Evolutionary conservation across 2,113 vertebrate genomes (phyloP), one percentile per base, ranked within the genome.

Genomic region (Sorex fumeus): DNA sequence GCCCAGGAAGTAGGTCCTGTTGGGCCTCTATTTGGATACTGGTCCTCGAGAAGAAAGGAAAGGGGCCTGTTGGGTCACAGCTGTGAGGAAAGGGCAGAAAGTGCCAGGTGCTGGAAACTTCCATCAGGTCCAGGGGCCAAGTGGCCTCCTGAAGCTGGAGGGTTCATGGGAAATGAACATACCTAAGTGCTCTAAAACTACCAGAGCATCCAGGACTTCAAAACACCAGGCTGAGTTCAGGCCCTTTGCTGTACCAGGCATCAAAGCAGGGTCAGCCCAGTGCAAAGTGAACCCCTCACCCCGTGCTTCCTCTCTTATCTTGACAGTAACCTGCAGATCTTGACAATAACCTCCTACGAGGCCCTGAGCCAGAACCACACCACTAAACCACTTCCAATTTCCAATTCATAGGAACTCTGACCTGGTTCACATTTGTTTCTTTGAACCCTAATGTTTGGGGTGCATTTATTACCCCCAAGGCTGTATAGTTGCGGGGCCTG

Each of bases 321-420:
- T 40, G 40, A 40, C 40, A 40, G 40, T 40, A 40, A 3, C 40
- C 40, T 40, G 3, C 40, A 40, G 40, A 43, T 34, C 57, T 77
- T 75, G 60, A 60, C 45, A 74, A 19, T 2, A 50, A 34, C 53
- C 30, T 91, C 10, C 1, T 6, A 16, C 66, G 64, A 83, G 53
- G 62, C 60, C 71, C 27, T n/a, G 10, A 84, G 10, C 28, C 32
- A 57, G 45, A 82, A 40, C 23, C 43, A 43, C 25, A 43, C 53
- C 28, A 76, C 60, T 70, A 36, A 81, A n/a, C 76, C 86, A 50
- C 32, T 50, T 67, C 50, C 40, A 53, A 75, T 64, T 84, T 82
- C 70, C 7, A 18, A 79, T 23, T 13, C 66, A 43, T 23, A 79
- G 86, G 60, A 87, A 90, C 60, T 5, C 10, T 62, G 40, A 90